Conservation (phyloP, 2,888 invertebrate genomes). For the Poecilus cupreus region DNA sequence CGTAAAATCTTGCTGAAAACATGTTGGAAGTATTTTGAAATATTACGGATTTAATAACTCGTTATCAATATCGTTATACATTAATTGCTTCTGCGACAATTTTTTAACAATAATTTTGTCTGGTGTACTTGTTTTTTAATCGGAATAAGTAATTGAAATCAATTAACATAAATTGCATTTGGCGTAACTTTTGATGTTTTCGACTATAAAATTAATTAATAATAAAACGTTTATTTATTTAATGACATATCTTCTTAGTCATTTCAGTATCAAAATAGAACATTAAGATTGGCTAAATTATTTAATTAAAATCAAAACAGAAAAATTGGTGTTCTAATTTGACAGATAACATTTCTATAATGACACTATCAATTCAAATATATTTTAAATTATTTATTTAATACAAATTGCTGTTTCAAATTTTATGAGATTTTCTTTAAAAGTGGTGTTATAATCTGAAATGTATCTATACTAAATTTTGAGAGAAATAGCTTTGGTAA, state of each 20-base stretch:
- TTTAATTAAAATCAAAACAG: conserved; percentile 5
- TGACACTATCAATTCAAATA: not conserved
- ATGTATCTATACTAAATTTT: not conserved
- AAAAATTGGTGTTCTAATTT: not conserved
- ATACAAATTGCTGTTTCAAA: too few species aligned
- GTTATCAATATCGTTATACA: not conserved
- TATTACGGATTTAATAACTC: not conserved
- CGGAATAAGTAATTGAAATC: not conserved
- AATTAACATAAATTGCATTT: conserved; percentile 7
- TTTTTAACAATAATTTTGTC: conserved; percentile 9
- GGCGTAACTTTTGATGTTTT: conserved; percentile 14
- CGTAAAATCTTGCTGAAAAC: not conserved
- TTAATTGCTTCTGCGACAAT: not conserved
- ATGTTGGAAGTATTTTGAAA: conserved; percentile 2
- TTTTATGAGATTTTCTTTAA: not conserved
- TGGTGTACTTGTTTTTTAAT: not conserved
- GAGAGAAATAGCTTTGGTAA: not conserved
- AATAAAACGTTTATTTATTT: not conserved
- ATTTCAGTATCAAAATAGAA: not conserved
- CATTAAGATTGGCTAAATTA: conserved; percentile 1
- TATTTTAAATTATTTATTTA: too few species aligned
- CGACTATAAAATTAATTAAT: not conserved
- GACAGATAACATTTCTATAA: not conserved
- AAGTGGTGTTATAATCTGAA: not conserved
- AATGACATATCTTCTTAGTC: not conserved